A percentile compares a stretch with the other conserved stretches of the same genome.
These are phyloP conservation scores for Morelia viridis DNA, from an alignment of 2,797 vertebrate genomes.

Conservation along the genomic window DNA sequence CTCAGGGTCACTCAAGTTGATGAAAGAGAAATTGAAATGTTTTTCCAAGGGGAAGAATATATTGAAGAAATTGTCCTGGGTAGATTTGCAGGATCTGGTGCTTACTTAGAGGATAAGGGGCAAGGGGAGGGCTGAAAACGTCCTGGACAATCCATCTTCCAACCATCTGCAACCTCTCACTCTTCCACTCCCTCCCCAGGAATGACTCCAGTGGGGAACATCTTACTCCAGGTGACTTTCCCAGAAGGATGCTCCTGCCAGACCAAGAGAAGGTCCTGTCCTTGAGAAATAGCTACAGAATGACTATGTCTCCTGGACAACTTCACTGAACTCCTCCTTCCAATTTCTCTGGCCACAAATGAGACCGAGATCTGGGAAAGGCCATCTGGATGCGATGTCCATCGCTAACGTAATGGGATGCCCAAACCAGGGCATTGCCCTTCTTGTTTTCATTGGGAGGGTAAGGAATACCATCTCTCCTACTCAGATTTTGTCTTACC, in stretches of 20 bases:
- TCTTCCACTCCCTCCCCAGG: neutral
- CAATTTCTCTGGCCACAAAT: neutral
- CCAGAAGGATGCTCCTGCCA: neutral
- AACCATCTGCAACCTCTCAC: neutral
- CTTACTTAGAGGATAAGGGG: neutral
- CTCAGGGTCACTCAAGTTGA: neutral
- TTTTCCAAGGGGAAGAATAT: neutral
- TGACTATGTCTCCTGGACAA: neutral
- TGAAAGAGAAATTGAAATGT: neutral
- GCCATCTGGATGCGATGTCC: neutral
- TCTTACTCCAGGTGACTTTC: neutral
- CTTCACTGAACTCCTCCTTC: neutral
- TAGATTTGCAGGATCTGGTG: neutral
- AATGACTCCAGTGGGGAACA: neutral
- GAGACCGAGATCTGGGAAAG: neutral
- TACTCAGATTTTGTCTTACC: conserved; percentile 72
- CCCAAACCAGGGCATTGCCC: neutral
- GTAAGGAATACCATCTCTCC: neutral
- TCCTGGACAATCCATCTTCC: neutral
- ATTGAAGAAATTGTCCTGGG: neutral
- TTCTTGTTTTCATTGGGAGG: neutral
- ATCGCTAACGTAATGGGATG: neutral
- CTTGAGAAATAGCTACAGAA: neutral
- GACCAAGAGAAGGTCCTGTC: neutral
- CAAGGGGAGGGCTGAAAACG: neutral